Base-by-base conservation (phyloP, 2,113 vertebrate genomes). In the Sterrhoptilus dennistouni region DNA sequence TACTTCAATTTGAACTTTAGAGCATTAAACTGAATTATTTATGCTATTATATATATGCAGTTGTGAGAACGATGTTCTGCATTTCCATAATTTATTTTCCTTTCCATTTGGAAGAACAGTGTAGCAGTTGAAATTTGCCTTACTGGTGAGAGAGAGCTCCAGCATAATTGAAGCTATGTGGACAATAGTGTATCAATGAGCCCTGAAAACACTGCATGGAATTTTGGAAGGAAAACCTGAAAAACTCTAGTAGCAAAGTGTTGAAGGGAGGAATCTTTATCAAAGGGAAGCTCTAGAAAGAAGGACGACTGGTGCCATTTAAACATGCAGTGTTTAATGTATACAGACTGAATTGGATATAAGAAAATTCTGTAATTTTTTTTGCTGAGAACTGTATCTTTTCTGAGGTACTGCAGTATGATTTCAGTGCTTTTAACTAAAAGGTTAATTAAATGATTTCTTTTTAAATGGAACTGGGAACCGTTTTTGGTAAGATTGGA, bases 61-160 rank as follows among this genome's bases (percentile, higher is more conserved):
- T 86, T 92, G n/a, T 79, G 68, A 87, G 35, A 63, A 90, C 80
- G 45, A 74, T 93, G 63, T 74, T 69, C 90, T 49, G 6, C 77
- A 76, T 85, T 85, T 72, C 69, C 74, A 57, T 94, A 72, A 83
- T 72, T 87, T 94, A 53, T 93, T 96, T 95, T 87, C 40, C 53
- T 87, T 87, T 47, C 38, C 45, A 25, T 90, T 80, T 85, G 44
- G 42, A 63, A 91, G 38, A 63, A 66, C 47, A 61, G 20, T 47
- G 22, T 53, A 80, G 72, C 36, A 93, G 65, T 19, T 61, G 63
- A 80, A 95, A 80, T 72, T 33, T 59, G 25, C 69, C 38, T 64
- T 88, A n/a, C 28, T 52, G 70, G 45, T 33, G 54, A 61, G 87
- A 47, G 6, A 72, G 21, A 82, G 44, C 49, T 81, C 49, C 69